Conservation (phyloP, 2,113 vertebrate species). For the Notarius quadriscutis region DNA sequence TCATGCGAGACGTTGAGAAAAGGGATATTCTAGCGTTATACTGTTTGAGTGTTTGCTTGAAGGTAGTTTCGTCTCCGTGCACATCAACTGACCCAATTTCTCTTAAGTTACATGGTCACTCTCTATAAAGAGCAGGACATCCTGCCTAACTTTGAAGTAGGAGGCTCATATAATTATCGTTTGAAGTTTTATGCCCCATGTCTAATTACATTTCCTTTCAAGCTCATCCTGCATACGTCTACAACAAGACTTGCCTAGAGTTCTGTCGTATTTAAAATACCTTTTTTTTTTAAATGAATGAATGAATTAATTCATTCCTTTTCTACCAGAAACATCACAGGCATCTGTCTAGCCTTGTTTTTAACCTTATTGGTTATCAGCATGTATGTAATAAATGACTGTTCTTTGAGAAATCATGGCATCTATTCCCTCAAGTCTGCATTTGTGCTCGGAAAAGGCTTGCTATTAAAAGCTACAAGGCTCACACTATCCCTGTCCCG, state of each 20-base stretch:
- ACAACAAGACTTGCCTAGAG: not conserved
- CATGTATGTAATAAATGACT: not conserved
- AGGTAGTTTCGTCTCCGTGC: conserved; percentile 13
- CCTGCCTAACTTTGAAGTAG: conserved; percentile 37
- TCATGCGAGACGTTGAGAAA: not conserved
- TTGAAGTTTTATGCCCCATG: conserved; percentile 39
- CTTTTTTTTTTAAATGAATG: not conserved
- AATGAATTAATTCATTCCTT: not conserved
- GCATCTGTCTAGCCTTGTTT: not conserved
- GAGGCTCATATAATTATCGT: not conserved
- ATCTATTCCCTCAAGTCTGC: not conserved
- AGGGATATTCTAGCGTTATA: not conserved
- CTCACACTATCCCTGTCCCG: conserved; percentile 8
- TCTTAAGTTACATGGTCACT: conserved; percentile 23
- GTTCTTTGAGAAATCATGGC: not conserved
- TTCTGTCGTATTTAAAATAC: not conserved
- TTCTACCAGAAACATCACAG: not conserved
- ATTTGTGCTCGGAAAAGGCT: not conserved
- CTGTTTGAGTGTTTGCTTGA: conserved; percentile 4
- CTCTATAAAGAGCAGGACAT: conserved; percentile 9
- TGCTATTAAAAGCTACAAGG: not conserved
- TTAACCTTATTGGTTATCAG: not conserved
- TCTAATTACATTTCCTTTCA: conserved; percentile 41
- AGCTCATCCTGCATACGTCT: not conserved
- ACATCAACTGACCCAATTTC: conserved; percentile 24